Base-by-base conservation (phyloP, 35 echinoderm and acorn worm genomes). In the Lytechinus variegatus region DNA sequence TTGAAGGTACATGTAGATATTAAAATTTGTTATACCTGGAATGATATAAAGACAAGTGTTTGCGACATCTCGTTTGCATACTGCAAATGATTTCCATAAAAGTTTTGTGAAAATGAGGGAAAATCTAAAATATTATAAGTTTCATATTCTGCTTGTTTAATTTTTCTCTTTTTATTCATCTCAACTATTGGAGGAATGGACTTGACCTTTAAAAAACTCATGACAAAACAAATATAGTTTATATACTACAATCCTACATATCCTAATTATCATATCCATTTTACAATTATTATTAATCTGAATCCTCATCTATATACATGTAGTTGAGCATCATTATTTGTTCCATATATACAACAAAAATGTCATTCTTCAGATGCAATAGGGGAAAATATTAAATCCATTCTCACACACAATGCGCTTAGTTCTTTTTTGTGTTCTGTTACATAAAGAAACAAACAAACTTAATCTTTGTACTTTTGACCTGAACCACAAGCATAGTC, bases 371-470 rank as follows among this genome's bases (percentile, higher is more conserved):
- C 33, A 44, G 33, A 44, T 44, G 33, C 33, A n/a, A 79, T 79
- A 5, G 8, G 13, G 13, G 13, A 58, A 57, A 58, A 9, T 58
- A 79, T 79, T 8, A n/a, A n/a, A 19, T 5, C 0, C 19, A 79
- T 24, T 79, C 61, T 16, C 2, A 71, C 24, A 21, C 24, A 6
- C 19, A 24, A 79, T 19, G 66, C 3, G 21, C 66, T 79, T 16
- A 9, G 3, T 52, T 54, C 89, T 79, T 7, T 79, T 79, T 79
- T 24, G n/a, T 7, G n/a, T 16, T 79, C 16, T 19, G 24, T 79
- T 79, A 79, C 66, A 79, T 79, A 79, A 79, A 44, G 33, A 79
- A 79, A 79, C 66, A 79, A 79, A n/a, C 66, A 79, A 79, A 79
- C n/a, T 16, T 79, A 27, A 79, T 79, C 66, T 79, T 79, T 79